phyloP scores from a whole-genome alignment of 1,140 invertebrate genomes.

The Cydia strobilella region DNA sequence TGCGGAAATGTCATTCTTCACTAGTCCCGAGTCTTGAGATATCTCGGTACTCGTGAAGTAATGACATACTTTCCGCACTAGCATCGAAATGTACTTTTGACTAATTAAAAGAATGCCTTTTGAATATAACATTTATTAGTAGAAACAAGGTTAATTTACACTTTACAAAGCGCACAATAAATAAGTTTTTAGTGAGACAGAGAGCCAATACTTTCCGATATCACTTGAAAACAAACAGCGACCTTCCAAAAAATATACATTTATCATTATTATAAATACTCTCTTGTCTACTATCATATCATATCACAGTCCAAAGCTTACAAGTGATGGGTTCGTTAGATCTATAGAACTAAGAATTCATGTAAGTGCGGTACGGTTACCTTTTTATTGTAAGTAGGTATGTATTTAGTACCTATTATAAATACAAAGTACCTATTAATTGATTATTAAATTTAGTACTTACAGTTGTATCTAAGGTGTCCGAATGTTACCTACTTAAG shows the following conservation, averaged over 20 bases:
- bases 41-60: too few relatives aligned
- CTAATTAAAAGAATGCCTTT: background rate
- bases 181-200: slow-evolving; percentile 22
- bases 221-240: slow-evolving; percentile 3
- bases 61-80: too few relatives aligned
- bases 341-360: background rate
- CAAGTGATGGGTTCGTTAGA: background rate
- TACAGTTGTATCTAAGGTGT: too few relatives aligned
- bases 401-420: too few relatives aligned
- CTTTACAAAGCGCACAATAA: slow-evolving; percentile 24
- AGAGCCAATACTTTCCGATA: slow-evolving; percentile 23
- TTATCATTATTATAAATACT: slow-evolving; percentile 26
- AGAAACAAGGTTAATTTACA: slow-evolving; percentile 29
- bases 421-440: too few relatives aligned
- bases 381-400: too few relatives aligned
- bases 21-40: too few relatives aligned
- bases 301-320: slow-evolving; percentile 27
- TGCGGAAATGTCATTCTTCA: too few relatives aligned
- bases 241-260: slow-evolving; percentile 21
- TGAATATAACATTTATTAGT: slow-evolving; percentile 27
- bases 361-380: too few relatives aligned
- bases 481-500: too few relatives aligned
- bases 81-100: too few relatives aligned
- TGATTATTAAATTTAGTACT: too few relatives aligned
- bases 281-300: slow-evolving; percentile 31